Base-by-base conservation (phyloP, 2,113 vertebrate genomes). In the Dissostichus mawsoni region DNA sequence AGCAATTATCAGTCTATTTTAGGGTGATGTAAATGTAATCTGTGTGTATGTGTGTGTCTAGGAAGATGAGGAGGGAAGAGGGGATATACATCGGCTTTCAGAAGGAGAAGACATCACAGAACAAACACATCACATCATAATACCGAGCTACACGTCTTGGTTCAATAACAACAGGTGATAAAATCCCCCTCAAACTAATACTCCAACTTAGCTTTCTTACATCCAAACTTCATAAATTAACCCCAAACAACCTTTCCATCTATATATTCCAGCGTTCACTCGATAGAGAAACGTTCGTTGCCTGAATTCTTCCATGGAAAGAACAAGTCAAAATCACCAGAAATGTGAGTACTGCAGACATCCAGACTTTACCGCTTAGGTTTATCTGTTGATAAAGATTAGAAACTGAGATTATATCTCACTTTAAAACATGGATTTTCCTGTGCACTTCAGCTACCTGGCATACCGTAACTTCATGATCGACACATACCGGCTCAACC, bases 381-480 rank as follows among this genome's bases (percentile, higher is more conserved):
- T 44, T 1, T 2, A 48, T 3, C 11, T 17, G 8, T n/a, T 56
- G 17, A 65, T 56, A 16, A 6, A 53, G 25, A 65, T 47, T 5
- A 4, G 0, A 0, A 36, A 36, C 5, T 36, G 36, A 8, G 36
- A 41, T 41, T 7, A 41, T 41, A 41, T 6, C 6, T 58, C 29
- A 10, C 33, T 61, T 11, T 61, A 52, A 44, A 41, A 4, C 45
- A 14, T 64, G 7, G 20, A 67, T 25, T 14, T 57, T 0, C 1
- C 0, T 81, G 0, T 71, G 55, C 88, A 11, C 86, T 78, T 33
- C 89, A 99, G 98, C 95, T 99, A 96, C 92, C 86, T 99, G 94
- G 98, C 98, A 0, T 99, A 99, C 88, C 96, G 98, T 67, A 99
- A 99, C 93, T 99, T 99, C 92, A 99, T 99, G 96, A 98, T 99